Evolutionary conservation across 2,888 invertebrate species (phyloP), one percentile per base, ranked within the genome.

Genomic region (Dione juno): DNA sequence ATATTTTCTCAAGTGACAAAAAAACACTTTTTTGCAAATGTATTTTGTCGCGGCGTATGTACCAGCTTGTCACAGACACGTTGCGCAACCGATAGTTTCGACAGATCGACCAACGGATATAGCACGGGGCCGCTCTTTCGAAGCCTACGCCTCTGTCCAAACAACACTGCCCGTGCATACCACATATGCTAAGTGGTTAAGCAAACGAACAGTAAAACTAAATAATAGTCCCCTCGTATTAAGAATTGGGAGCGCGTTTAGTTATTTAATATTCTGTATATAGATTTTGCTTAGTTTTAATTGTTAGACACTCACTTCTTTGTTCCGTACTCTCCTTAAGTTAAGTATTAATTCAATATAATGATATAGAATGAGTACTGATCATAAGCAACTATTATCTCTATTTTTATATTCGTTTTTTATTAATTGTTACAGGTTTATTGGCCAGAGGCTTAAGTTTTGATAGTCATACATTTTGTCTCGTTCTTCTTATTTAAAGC

Each of bases 111-210:
- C 82, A 77, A 73, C 82, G 79, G 89, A 92, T 91, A 92, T 90
- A 83, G 92, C 89, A 90, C 92, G 89, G 92, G 92, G 92, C 86
- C 92, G 84, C 79, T 88, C 85, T 87, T 88, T 88, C 88, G 83
- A 80, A 81, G 87, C 81, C 84, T 84, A 88, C 89, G 84, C 89
- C 90, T 83, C 85, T 83, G 77, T 89, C 89, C 87, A 85, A 86
- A 88, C 87, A 88, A 81, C 81, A 80, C 79, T 80, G 83, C 82
- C 81, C 82, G 84, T 80, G 82, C 77, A 85, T 76, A 76, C 80
- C 79, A 82, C 84, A 77, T 74, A 81, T 82, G 88, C 85, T 90
- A 91, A 92, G 86, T 78, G 82, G 75, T 85, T 87, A 77, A 82
- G 79, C 83, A 89, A 91, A 90, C 83, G 77, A 74, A 83, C 78